Evolutionary conservation across 2,113 vertebrate genomes (phyloP).

Genomic region (Erythrolamprus reginae): DNA sequence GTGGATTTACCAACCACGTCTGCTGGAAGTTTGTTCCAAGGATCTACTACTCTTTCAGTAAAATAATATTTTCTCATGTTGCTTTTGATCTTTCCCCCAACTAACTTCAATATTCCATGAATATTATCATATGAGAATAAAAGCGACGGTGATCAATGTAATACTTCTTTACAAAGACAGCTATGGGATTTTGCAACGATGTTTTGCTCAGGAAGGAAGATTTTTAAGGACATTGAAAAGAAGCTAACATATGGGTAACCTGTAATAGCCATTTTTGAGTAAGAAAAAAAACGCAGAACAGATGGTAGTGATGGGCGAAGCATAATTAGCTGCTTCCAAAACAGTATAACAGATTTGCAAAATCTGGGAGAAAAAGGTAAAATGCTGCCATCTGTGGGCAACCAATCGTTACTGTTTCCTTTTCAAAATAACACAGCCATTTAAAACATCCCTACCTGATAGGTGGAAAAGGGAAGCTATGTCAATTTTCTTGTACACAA

Average conservation of each 20-base stretch:
- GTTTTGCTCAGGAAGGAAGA: not conserved
- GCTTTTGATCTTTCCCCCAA: no score
- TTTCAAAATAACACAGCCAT: not conserved
- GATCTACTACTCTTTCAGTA: no score
- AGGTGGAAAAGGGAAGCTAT: not conserved
- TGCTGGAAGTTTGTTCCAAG: no score
- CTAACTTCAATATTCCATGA: not conserved
- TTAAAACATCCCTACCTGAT: not conserved
- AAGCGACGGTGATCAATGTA: not conserved
- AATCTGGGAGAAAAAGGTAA: not conserved
- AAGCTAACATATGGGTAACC: not conserved
- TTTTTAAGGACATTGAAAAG: not conserved
- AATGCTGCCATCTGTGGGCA: conserved; percentile 37
- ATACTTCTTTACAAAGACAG: not conserved
- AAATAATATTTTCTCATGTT: no score
- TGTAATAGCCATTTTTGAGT: not conserved
- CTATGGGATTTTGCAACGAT: not conserved
- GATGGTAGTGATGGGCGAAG: not conserved
- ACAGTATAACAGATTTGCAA: not conserved
- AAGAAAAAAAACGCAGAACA: conserved; percentile 8
- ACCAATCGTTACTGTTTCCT: not conserved
- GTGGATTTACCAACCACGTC: no score
- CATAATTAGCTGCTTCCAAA: not conserved
- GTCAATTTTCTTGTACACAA: not conserved
- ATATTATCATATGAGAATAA: not conserved